A percentile compares a stretch with the other conserved stretches of the same genome.
Evolutionary conservation across 2,113 vertebrate species (phyloP).

Genomic region (Genyomyrus donnyi): DNA sequence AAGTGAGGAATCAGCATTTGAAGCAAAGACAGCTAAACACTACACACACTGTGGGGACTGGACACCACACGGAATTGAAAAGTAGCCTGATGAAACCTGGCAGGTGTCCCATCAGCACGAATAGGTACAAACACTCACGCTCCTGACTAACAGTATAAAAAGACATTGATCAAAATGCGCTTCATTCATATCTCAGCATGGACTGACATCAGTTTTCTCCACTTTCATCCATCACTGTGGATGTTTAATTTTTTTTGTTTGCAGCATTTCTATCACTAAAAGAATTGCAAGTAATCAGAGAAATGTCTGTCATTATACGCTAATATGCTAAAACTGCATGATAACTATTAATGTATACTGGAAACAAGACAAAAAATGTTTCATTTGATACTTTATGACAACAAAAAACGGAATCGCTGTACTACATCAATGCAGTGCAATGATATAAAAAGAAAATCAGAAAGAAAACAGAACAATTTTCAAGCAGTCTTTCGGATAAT

Average conservation of each 20-base stretch:
- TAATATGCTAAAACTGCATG: background rate
- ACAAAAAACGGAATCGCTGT: background rate
- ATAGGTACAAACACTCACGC: background rate
- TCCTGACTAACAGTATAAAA: constrained; percentile 14
- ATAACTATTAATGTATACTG: constrained; percentile 2
- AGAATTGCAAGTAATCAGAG: background rate
- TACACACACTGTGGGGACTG: background rate
- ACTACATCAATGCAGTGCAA: background rate
- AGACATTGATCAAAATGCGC: constrained; percentile 15
- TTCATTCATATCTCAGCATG: constrained; percentile 9
- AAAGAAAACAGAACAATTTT: constrained; percentile 38
- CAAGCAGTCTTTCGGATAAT: constrained; percentile 30
- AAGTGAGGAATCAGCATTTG: background rate
- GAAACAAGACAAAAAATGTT: constrained; percentile 5
- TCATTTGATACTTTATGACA: background rate
- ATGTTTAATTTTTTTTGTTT: background rate
- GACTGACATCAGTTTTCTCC: background rate
- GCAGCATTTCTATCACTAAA: constrained; percentile 3
- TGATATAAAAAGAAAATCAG: constrained; percentile 23
- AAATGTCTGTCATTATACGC: background rate
- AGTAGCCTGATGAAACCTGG: background rate
- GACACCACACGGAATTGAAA: background rate
- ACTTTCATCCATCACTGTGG: background rate
- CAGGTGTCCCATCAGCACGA: background rate
- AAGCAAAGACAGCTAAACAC: background rate